Evolutionary conservation across 2,888 invertebrate genomes (phyloP).

Genomic region (Petrophora chlorosata): DNA sequence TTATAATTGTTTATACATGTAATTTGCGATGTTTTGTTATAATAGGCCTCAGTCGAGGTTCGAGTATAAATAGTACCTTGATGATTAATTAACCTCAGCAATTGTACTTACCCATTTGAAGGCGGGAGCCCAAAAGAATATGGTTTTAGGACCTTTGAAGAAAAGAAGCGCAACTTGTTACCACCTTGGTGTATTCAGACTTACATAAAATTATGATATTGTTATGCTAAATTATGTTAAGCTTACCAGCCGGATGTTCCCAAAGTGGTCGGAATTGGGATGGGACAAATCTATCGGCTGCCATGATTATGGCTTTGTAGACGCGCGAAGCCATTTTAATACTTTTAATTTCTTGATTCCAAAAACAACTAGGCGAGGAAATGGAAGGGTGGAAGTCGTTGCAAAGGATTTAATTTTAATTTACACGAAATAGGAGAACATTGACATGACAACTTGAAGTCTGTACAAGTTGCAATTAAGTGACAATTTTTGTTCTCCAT

Average conservation of each 20-base stretch:
- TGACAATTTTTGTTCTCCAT: no score
- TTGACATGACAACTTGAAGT: no score
- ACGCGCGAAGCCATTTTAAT: slow-evolving; percentile 83
- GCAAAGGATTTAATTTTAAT: slow-evolving; percentile 25
- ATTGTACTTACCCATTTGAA: slow-evolving; percentile 98
- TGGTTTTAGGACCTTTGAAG: slow-evolving; percentile 95
- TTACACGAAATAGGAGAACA: no score
- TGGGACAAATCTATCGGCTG: slow-evolving; percentile 91
- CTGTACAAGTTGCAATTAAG: no score
- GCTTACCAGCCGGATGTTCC: slow-evolving; percentile 97
- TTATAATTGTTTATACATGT: not conserved
- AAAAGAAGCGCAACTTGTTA: slow-evolving; percentile 8
- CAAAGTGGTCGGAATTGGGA: slow-evolving; percentile 93
- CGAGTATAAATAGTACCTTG: slow-evolving; percentile 60
- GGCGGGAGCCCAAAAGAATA: slow-evolving; percentile 99
- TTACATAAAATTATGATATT: not conserved
- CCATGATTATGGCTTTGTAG: slow-evolving; percentile 84
- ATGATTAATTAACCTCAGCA: slow-evolving; percentile 47
- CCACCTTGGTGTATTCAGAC: not conserved
- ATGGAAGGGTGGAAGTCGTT: slow-evolving; percentile 25
- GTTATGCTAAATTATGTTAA: no score
- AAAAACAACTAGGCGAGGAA: slow-evolving; percentile 20
- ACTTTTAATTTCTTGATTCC: slow-evolving; percentile 1
- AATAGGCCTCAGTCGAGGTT: slow-evolving; percentile 62
- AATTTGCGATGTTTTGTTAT: slow-evolving; percentile 20